Conservation (phyloP, 2,888 invertebrate genomes). For the Drosophila meridionalis region DNA sequence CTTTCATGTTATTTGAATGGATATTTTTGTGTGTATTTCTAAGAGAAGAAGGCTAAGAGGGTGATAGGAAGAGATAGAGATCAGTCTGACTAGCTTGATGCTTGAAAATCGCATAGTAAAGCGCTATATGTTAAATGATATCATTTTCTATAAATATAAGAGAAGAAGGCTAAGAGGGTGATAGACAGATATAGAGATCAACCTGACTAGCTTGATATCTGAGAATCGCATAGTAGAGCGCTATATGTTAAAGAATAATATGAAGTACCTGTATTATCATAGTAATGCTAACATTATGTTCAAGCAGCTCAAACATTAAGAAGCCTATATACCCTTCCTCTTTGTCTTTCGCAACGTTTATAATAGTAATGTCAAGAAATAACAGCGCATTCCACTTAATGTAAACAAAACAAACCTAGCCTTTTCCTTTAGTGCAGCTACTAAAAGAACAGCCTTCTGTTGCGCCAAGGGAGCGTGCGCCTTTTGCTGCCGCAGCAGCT, state of each 20-base stretch:
- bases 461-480: slow-evolving; percentile 28
- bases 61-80: not conserved
- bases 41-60: not conserved
- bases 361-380: slow-evolving; percentile 25
- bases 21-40: not conserved
- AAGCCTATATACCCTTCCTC: not conserved
- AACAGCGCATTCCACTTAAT: slow-evolving; percentile 44
- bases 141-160: too few species aligned
- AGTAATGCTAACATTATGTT: too few species aligned
- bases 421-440: slow-evolving; percentile 10
- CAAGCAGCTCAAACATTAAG: not conserved
- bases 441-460: slow-evolving; percentile 3
- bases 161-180: too few species aligned
- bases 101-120: not conserved
- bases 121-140: too few species aligned
- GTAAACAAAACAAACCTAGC: slow-evolving; percentile 46
- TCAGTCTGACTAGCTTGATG: not conserved
- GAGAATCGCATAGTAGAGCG: not conserved
- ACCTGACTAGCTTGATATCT: not conserved
- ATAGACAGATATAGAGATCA: too few species aligned
- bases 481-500: slow-evolving; percentile 33
- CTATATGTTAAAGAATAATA: not conserved
- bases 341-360: slow-evolving; percentile 12
- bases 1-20: not conserved
- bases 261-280: too few species aligned